Conservation (phyloP, 1,140 invertebrate species). For the Hylaeus anthracinus region DNA sequence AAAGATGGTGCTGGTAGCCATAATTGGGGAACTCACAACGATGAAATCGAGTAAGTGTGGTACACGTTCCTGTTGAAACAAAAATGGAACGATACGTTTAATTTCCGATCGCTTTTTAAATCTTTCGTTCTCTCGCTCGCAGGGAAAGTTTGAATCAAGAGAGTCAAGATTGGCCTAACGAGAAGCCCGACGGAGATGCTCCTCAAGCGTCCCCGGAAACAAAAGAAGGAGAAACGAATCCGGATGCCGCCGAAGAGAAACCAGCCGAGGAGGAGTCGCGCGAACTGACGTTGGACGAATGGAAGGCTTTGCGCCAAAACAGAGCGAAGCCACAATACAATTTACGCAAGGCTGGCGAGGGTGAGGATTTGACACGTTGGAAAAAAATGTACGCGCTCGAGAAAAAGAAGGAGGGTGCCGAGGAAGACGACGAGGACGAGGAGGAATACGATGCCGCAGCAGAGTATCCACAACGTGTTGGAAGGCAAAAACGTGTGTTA, state of each 20-base stretch:
- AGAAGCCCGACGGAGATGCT: slow-evolving; percentile 75
- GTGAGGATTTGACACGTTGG: slow-evolving; percentile 94
- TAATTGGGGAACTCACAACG: slow-evolving; percentile 97
- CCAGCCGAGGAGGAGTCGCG: slow-evolving; percentile 89
- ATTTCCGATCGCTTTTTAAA: not conserved
- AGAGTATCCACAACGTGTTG: slow-evolving; percentile 93
- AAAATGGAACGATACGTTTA: not conserved
- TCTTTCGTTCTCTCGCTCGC: slow-evolving; percentile 6
- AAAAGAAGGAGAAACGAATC: slow-evolving; percentile 76
- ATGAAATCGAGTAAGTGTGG: slow-evolving; percentile 89
- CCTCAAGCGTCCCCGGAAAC: slow-evolving; percentile 67
- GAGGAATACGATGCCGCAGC: slow-evolving; percentile 87
- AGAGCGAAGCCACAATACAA: slow-evolving; percentile 92
- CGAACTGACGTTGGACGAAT: slow-evolving; percentile 93
- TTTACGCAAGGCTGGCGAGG: slow-evolving; percentile 94
- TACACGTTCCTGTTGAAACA: not conserved
- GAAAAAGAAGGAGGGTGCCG: slow-evolving; percentile 88
- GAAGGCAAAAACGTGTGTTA: slow-evolving; percentile 91
- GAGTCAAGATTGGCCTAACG: slow-evolving; percentile 79
- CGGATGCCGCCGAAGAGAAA: slow-evolving; percentile 75
- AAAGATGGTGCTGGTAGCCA: slow-evolving; percentile 95
- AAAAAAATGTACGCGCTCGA: slow-evolving; percentile 94
- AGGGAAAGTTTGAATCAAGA: slow-evolving; percentile 79
- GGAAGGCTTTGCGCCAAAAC: slow-evolving; percentile 89
- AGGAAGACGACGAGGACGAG: slow-evolving; percentile 86